Evolutionary conservation across 2,113 vertebrate genomes (phyloP), one percentile per base, ranked within the genome.

Genomic region (Dicentrarchus labrax): DNA sequence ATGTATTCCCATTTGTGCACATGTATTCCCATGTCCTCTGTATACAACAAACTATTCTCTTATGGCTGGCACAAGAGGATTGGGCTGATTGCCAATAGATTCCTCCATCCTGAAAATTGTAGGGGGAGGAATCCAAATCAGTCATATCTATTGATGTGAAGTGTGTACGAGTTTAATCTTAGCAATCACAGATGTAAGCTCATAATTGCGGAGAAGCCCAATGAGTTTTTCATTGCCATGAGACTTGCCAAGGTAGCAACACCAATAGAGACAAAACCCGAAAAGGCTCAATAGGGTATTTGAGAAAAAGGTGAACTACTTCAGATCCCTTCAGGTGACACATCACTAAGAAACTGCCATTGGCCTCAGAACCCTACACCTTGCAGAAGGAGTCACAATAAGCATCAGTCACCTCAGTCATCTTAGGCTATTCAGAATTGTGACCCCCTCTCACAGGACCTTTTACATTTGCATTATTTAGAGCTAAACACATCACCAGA

Each of bases 401-500:
- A 24, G 12, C 53, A 75, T 75, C 43, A 41, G 2, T 74, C 72
- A 69, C 45, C 60, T 68, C 38, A 36, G 62, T 19, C 47, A 41
- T 22, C n/a, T 66, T 5, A 6, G 12, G 60, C 3, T 48, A 21
- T 61, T 47, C n/a, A 45, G 41, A 30, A 69, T 38, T 17, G 17
- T 4, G 24, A 53, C 16, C 38, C 3, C 51, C 54, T 60, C 41
- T 60, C 17, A 41, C 30, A 16, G 21, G 13, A 22, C 36, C 36
- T 61, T 64, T 66, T 9, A 59, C 19, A 74, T 74, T 59, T 81
- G 74, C 47, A 60, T 82, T 82, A 60, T 81, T 71, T 62, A 53
- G 59, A 70, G 74, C 24, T 45, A 22, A 65, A 56, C 47, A 21
- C 51, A 68, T 72, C 19, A 73, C 73, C 72, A n/a, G 36, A 85